These are phyloP conservation scores for Bryconaethiops microstoma DNA, from an alignment of 2,797 vertebrate genomes.

Conservation along the genomic window DNA sequence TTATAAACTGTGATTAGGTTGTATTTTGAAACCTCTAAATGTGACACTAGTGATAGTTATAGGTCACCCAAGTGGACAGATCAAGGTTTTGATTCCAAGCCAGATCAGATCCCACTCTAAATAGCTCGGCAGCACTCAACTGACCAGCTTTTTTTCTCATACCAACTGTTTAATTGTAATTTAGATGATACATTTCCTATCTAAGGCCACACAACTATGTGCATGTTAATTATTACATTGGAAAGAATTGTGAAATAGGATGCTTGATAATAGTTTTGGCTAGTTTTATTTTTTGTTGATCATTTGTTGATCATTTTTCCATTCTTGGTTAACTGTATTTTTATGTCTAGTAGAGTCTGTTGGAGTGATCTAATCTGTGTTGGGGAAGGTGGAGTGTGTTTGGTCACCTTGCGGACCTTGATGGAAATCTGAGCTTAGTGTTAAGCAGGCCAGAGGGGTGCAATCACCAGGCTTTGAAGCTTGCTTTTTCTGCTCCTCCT, in stretches of 20 bases:
- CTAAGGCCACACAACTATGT: constrained; percentile 15
- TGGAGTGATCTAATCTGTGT: constrained; percentile 34
- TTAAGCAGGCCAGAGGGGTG: constrained; percentile 20
- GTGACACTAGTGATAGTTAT: constrained; percentile 39
- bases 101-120: constrained; percentile 39
- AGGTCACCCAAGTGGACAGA: constrained; percentile 32
- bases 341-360: background rate
- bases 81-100: constrained; percentile 43
- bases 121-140: constrained; percentile 19
- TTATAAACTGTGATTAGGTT: constrained; percentile 57
- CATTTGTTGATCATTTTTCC: too few species aligned
- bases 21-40: constrained; percentile 47
- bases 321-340: background rate
- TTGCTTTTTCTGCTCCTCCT: constrained; percentile 7
- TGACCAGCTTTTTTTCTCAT: constrained; percentile 4
- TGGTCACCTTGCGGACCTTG: constrained; percentile 48
- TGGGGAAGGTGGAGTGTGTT: constrained; percentile 25
- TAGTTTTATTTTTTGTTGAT: background rate
- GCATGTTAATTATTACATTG: background rate
- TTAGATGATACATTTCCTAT: constrained; percentile 32
- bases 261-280: background rate
- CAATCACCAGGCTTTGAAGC: constrained; percentile 50
- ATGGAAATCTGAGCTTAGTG: constrained; percentile 46
- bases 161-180: constrained; percentile 30
- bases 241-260: background rate